Evolutionary conservation across 1,140 invertebrate species (phyloP).

Genomic region (Zaprionus taronus): DNA sequence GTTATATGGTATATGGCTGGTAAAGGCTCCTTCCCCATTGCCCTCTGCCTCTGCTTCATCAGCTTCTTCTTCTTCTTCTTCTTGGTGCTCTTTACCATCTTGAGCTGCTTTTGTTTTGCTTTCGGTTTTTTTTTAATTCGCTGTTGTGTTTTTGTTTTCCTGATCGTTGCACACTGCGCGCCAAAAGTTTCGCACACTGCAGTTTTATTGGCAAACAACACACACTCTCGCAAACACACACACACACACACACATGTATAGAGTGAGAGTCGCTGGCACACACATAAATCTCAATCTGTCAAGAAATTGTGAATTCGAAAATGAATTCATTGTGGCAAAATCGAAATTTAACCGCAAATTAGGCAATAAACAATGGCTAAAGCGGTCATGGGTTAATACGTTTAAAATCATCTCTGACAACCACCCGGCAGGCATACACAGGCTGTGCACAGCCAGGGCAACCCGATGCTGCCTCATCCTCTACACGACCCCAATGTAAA

Average conservation of each 20-base stretch:
- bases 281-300: constrained; percentile 79
- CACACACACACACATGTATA: neutral
- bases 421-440: neutral
- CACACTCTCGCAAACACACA: neutral
- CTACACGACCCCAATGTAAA: constrained; percentile 8
- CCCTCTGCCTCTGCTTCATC: too few relatives aligned
- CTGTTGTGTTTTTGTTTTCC: constrained; percentile 42
- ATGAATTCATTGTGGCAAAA: constrained; percentile 67
- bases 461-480: constrained; percentile 5
- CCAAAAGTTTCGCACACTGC: constrained; percentile 61
- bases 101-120: constrained; percentile 8
- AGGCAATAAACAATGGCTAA: constrained; percentile 78
- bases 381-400: constrained; percentile 80
- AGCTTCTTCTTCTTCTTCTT: neutral
- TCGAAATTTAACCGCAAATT: constrained; percentile 74
- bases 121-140: neutral
- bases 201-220: constrained; percentile 57
- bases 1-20: neutral
- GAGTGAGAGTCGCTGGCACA: constrained; percentile 15
- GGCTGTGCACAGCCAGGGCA: constrained; percentile 32
- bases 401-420: constrained; percentile 67
- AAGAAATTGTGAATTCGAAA: constrained; percentile 46
- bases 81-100: neutral
- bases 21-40: neutral
- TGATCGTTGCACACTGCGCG: constrained; percentile 56